Base-by-base conservation (phyloP, 92 coral and sea anemone species). In the Epizoanthus stellaris region DNA sequence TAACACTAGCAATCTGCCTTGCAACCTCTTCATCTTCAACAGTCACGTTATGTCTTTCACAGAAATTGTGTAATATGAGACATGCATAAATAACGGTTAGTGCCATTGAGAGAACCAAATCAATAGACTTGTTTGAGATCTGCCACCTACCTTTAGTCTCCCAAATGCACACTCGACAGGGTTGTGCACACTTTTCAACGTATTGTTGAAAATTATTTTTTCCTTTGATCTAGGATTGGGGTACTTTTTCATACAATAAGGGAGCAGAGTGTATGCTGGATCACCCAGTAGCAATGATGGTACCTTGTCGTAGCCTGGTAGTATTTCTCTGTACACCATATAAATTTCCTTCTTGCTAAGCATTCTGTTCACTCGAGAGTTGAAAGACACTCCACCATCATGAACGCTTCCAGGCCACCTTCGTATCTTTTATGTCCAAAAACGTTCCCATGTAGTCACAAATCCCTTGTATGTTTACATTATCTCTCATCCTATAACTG, bases 321-420 rank as follows among this genome's bases (percentile, higher is more conserved):
- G 61, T 20, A 65, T 30, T 47, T 9, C 42, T 77, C 49, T 75
- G 79, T 54, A 66, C 47, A 85, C 43, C 71, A 74, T 61, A 43
- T 70, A 82, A 63, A 74, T 15, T 56, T 62, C 60, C 52, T 67
- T 82, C 52, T 67, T 82, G 49, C 20, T 76, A 23, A 23, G 25
- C 25, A 23, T 69, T 62, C 30, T 65, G 61, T 54, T 47, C 56
- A 85, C 65, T 65, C 38, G 39, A 7, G 83, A 74, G 67, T 85
- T 47, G 25, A 0, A 0, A 23, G 25, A 23, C 25, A 23, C 25
- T 23, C 25, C 25, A 23, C 25, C 25, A 23, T 76, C 88, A 56
- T 85, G 88, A 56, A 75, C 72, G 40, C 83, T 62, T 65, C 88
- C 88, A 59, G 88, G 88, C 88, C 88, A 85, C 56, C 83, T 65